Conservation (phyloP, 2,113 vertebrate species). For the Hippoglossus stenolepis region DNA sequence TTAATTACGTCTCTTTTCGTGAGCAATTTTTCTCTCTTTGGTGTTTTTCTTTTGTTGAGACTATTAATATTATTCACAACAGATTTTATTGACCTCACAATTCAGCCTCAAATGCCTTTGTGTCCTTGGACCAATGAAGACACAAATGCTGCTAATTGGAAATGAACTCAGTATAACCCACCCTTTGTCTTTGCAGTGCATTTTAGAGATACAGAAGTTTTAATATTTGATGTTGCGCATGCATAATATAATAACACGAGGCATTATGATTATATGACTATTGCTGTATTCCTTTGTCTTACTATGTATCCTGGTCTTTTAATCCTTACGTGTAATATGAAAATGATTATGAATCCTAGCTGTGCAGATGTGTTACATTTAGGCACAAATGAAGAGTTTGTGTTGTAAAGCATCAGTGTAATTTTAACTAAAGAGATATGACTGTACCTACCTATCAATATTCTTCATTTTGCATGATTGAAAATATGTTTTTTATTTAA, state of each 20-base stretch:
- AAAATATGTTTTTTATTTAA: too few relatives aligned
- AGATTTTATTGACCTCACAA: not conserved
- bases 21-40: not conserved
- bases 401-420: too few relatives aligned
- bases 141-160: slow-evolving; percentile 3
- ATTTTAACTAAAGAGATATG: not conserved
- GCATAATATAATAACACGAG: not conserved
- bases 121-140: slow-evolving; percentile 14
- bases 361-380: too few relatives aligned
- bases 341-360: too few relatives aligned
- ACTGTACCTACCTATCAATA: not conserved
- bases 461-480: too few relatives aligned
- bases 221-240: slow-evolving; percentile 5
- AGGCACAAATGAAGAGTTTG: too few relatives aligned
- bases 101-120: not conserved
- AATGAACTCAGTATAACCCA: not conserved
- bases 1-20: not conserved
- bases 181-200: not conserved
- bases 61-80: not conserved
- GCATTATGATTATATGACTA: not conserved
- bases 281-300: not conserved
- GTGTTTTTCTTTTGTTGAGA: not conserved
- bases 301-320: not conserved
- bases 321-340: too few relatives aligned
- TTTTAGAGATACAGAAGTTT: slow-evolving; percentile 1